Conservation (phyloP, 2,888 invertebrate genomes). For the Tricholauxania praeusta region DNA sequence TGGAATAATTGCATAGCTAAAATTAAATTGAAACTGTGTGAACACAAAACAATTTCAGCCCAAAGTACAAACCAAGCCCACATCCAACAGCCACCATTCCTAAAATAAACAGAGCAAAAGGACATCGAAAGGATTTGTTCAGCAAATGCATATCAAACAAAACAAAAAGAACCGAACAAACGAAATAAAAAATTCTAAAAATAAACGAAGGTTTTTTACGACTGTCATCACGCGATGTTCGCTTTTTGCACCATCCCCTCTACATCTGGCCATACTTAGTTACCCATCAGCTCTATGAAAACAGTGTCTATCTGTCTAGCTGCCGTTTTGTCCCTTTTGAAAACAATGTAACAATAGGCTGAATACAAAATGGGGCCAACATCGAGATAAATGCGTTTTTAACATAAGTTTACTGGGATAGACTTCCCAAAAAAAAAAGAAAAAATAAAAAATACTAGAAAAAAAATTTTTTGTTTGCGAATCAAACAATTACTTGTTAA, state of each 20-base stretch:
- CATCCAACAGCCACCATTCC: neutral
- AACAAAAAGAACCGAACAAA: slow-evolving; percentile 16
- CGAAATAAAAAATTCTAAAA: slow-evolving; percentile 14
- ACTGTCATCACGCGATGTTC: slow-evolving; percentile 36
- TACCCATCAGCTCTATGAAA: neutral
- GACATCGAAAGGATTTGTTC: slow-evolving; percentile 12
- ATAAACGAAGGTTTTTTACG: slow-evolving; percentile 26
- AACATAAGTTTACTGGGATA: neutral
- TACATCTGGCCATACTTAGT: neutral
- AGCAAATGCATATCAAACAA: slow-evolving; percentile 7
- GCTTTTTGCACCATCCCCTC: neutral
- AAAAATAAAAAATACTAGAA: neutral
- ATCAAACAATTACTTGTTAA: slow-evolving; percentile 33
- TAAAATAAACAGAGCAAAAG: slow-evolving; percentile 12
- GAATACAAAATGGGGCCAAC: slow-evolving; percentile 18
- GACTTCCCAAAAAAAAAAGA: neutral
- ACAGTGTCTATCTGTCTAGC: neutral
- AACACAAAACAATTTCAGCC: neutral
- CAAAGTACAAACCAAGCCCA: neutral
- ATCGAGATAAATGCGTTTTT: slow-evolving; percentile 16
- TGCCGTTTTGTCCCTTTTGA: slow-evolving; percentile 9
- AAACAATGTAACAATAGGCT: slow-evolving; percentile 17
- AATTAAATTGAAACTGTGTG: slow-evolving; percentile 12
- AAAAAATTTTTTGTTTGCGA: slow-evolving; percentile 18
- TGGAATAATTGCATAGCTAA: slow-evolving; percentile 13